Conservation (phyloP, 2,797 vertebrate species). For the Chelonia mydas region DNA sequence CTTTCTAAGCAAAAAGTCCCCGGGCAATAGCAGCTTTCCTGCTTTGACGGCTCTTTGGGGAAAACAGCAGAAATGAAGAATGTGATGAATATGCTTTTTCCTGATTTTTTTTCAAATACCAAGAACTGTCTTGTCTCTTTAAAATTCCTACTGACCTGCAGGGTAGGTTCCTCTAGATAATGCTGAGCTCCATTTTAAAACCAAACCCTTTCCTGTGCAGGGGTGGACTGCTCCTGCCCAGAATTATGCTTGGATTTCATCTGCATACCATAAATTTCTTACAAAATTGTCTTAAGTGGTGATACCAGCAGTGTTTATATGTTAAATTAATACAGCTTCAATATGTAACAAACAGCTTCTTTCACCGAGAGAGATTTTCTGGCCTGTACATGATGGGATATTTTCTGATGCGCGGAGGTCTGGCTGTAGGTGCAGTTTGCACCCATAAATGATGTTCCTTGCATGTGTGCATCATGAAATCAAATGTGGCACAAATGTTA, state of each 20-base stretch:
- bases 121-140: background rate
- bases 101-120: background rate
- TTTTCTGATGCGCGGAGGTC: conserved; percentile 7
- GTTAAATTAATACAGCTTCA: background rate
- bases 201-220: background rate
- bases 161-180: background rate
- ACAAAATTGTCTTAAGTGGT: background rate
- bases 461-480: background rate
- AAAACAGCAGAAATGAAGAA: background rate
- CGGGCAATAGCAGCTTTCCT: background rate
- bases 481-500: background rate
- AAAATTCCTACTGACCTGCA: background rate
- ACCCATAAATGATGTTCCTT: background rate
- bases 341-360: background rate
- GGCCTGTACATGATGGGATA: background rate
- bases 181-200: background rate
- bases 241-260: background rate
- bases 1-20: background rate
- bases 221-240: background rate
- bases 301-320: background rate
- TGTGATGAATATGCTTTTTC: rapidly evolving
- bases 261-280: background rate
- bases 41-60: background rate
- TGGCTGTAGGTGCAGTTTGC: background rate
- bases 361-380: background rate